Conservation (phyloP, 2,797 vertebrate genomes). For the Prionace glauca region DNA sequence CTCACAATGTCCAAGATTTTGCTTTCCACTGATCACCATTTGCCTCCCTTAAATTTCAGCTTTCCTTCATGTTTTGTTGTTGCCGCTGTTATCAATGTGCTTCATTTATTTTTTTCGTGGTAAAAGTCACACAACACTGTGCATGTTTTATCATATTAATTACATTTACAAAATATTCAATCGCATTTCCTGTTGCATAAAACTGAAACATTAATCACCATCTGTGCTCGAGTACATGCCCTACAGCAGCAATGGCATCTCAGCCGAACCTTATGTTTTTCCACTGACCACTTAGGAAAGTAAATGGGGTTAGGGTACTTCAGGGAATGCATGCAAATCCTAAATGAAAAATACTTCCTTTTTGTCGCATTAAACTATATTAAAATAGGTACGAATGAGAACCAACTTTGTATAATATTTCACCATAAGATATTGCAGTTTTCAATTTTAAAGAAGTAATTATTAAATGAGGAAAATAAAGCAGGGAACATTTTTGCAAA, state of each 20-base stretch:
- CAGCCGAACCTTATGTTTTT: constrained; percentile 14
- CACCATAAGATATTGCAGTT: background rate
- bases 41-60: background rate
- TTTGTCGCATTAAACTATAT: background rate
- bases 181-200: constrained; percentile 30
- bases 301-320: constrained; percentile 12
- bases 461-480: background rate
- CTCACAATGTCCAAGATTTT: background rate
- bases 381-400: background rate
- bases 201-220: constrained; percentile 13
- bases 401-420: background rate
- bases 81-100: background rate
- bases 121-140: background rate
- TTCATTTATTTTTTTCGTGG: background rate
- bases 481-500: background rate
- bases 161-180: constrained; percentile 19
- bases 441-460: background rate
- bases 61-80: background rate
- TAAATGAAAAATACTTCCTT: constrained; percentile 17
- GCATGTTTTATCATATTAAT: constrained; percentile 14
- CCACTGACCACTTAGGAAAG: constrained; percentile 25
- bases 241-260: constrained; percentile 22
- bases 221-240: background rate
- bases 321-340: constrained; percentile 1
- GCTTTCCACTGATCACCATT: background rate